Evolutionary conservation across 2,888 invertebrate genomes (phyloP).

Genomic region (Alviniconcha strummeri): DNA sequence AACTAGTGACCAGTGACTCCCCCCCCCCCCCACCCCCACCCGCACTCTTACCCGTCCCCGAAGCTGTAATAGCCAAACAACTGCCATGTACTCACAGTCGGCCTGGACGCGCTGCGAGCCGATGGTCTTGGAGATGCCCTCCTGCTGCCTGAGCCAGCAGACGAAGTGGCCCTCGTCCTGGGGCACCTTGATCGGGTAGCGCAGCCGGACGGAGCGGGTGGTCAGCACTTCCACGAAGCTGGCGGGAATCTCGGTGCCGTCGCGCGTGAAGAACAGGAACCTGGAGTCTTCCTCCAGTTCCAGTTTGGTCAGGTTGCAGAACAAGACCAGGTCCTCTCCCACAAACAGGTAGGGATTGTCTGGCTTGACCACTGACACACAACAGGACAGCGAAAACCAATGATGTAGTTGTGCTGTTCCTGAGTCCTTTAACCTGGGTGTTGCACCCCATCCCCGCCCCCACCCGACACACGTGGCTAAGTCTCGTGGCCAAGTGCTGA

Average conservation of each 20-base stretch:
- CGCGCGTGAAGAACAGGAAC: conserved; percentile 50
- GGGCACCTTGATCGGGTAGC: conserved; percentile 44
- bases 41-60: too few species aligned
- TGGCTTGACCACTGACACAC: conserved; percentile 52
- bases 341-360: conserved; percentile 56
- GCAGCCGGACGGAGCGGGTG: conserved; percentile 54
- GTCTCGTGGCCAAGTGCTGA: too few species aligned
- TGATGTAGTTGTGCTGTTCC: background rate
- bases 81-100: conserved; percentile 51
- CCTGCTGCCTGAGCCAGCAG: conserved; percentile 51
- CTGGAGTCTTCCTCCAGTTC: conserved; percentile 50
- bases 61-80: too few species aligned
- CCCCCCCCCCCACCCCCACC: too few species aligned
- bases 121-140: conserved; percentile 33
- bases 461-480: too few species aligned
- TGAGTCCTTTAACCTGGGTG: too few species aligned
- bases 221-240: conserved; percentile 48
- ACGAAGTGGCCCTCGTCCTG: conserved; percentile 54
- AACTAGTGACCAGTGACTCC: too few species aligned
- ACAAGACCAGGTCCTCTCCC: conserved; percentile 52
- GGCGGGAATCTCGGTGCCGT: conserved; percentile 47
- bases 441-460: too few species aligned
- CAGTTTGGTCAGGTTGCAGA: conserved; percentile 57
- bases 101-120: conserved; percentile 52
- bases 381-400: background rate